phyloP scores from a whole-genome alignment of 2,113 vertebrate species.

The Anser cygnoides region DNA sequence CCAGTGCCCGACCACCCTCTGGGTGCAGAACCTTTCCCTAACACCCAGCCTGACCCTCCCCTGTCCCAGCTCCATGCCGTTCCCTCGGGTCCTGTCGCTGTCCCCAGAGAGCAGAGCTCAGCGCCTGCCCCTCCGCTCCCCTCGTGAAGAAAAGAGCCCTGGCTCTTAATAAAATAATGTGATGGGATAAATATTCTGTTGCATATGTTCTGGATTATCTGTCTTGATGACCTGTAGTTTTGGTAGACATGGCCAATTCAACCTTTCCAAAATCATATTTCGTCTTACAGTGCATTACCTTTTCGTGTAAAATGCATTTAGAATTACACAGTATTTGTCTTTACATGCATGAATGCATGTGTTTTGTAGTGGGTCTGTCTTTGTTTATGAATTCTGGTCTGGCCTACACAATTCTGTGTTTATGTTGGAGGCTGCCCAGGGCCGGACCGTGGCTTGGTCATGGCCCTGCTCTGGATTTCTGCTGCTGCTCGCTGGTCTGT shows the following conservation, averaged over 20 bases:
- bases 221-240: background rate
- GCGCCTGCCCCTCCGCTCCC: too few relatives aligned
- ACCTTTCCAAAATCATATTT: background rate
- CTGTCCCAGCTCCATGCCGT: too few relatives aligned
- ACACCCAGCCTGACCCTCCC: too few relatives aligned
- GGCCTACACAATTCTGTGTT: background rate
- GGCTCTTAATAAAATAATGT: background rate
- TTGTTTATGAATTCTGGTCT: background rate
- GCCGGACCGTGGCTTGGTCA: background rate
- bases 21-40: too few relatives aligned
- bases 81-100: too few relatives aligned
- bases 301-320: background rate
- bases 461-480: background rate
- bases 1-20: too few relatives aligned
- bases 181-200: background rate
- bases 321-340: background rate
- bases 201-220: background rate
- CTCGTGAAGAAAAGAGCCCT: background rate
- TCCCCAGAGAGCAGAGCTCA: too few relatives aligned
- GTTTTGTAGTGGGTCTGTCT: background rate
- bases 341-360: background rate
- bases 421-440: background rate
- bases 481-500: background rate
- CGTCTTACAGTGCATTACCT: background rate
- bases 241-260: rapidly evolving